Conservation (phyloP, 2,113 vertebrate genomes). For the Thamnophis sirtalis region DNA sequence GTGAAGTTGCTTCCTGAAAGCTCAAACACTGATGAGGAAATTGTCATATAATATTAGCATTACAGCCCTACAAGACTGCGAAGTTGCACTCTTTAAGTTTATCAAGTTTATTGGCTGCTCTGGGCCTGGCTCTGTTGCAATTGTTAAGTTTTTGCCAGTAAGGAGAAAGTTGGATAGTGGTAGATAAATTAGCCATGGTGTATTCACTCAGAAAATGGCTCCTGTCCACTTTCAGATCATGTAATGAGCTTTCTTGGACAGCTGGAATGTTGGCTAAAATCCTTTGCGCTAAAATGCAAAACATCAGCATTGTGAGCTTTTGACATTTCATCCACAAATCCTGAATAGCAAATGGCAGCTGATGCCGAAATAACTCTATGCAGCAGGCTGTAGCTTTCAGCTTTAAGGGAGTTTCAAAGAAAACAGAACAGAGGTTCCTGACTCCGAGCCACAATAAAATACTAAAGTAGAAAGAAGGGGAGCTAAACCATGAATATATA, state of each 20-base stretch:
- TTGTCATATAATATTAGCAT: not conserved
- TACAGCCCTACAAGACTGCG: not conserved
- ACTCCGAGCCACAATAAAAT: not conserved
- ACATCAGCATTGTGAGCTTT: not conserved
- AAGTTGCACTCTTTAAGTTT: not conserved
- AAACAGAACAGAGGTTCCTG: not conserved
- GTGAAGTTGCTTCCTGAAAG: not conserved
- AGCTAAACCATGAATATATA: not conserved
- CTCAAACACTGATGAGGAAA: not conserved
- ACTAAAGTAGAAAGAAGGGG: not conserved
- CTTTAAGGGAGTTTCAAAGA: not conserved
- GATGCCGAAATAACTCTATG: not conserved
- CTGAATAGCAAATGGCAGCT: constrained; percentile 3
- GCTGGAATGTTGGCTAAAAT: constrained; percentile 21
- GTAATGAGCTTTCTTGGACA: constrained; percentile 6
- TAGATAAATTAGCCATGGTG: constrained; percentile 17
- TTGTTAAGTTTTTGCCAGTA: not conserved
- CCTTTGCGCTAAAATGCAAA: constrained; percentile 8
- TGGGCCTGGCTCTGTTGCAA: not conserved
- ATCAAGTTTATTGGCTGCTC: not conserved
- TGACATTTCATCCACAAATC: not conserved
- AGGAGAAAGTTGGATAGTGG: constrained; percentile 23
- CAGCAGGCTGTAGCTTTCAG: not conserved
- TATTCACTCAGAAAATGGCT: constrained; percentile 18
- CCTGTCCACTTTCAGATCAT: constrained; percentile 15